A percentile compares a stretch with the other conserved stretches of the same genome.
Evolutionary conservation across 2,797 vertebrate genomes (phyloP).

Genomic region (Sebastes kiyomatsui): DNA sequence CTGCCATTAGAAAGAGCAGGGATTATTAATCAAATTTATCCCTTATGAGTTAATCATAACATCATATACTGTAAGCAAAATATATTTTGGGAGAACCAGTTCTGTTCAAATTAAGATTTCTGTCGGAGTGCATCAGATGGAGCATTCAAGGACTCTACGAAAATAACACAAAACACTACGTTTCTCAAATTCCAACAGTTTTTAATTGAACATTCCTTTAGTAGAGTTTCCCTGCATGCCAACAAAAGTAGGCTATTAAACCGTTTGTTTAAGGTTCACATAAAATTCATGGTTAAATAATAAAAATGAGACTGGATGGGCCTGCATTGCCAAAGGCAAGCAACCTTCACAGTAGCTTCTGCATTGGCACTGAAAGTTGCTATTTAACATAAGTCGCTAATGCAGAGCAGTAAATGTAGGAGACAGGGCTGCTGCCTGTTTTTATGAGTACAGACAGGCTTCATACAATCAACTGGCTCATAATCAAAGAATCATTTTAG

Average conservation of each 20-base stretch:
- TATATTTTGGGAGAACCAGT: neutral
- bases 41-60: neutral
- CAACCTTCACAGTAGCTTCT: neutral
- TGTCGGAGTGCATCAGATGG: neutral
- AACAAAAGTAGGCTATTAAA: neutral
- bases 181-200: neutral
- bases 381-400: constrained; percentile 1
- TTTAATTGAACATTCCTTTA: neutral
- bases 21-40: neutral
- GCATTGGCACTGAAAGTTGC: neutral
- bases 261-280: neutral
- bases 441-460: neutral
- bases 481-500: neutral
- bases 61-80: neutral
- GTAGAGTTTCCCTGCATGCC: neutral
- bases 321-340: neutral
- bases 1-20: neutral
- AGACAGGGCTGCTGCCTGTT: neutral
- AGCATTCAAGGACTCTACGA: neutral
- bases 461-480: neutral
- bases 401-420: neutral
- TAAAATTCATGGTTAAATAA: neutral
- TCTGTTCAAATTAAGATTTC: neutral
- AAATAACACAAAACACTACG: neutral
- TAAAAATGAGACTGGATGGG: neutral